Conservation (phyloP, 2,113 vertebrate species). For the Psittacula cyanocephala region DNA sequence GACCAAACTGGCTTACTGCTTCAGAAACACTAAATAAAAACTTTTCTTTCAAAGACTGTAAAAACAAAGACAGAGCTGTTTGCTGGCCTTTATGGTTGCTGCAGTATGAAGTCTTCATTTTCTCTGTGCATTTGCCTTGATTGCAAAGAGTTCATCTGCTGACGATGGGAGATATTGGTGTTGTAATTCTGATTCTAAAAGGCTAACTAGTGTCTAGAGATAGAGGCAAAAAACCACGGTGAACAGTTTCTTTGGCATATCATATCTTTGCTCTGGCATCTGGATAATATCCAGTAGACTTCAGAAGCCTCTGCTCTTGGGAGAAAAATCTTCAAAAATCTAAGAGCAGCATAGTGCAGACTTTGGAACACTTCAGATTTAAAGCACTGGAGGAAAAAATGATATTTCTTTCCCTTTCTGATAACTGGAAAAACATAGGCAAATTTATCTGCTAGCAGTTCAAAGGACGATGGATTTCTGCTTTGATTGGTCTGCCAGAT, state of each 20-base stretch:
- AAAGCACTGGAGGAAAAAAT: neutral
- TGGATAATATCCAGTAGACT: neutral
- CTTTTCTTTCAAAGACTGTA: neutral
- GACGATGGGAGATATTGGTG: neutral
- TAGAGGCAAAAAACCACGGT: neutral
- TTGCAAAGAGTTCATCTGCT: neutral
- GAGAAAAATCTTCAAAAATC: neutral
- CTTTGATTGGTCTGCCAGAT: neutral
- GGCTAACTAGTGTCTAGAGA: neutral
- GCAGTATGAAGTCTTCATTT: neutral
- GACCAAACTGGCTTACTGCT: neutral
- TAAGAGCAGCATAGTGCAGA: neutral
- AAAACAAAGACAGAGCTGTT: neutral
- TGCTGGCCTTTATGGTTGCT: neutral
- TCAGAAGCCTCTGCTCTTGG: neutral
- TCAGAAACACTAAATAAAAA: neutral
- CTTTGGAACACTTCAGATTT: neutral
- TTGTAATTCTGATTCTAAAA: neutral
- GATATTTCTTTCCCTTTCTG: neutral
- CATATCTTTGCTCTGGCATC: neutral
- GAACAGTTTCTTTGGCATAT: neutral
- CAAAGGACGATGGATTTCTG: neutral
- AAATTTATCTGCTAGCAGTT: neutral
- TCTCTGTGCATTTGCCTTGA: neutral
- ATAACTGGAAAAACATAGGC: neutral